Evolutionary conservation across 2,888 invertebrate species (phyloP).

Genomic region (Anorthoa munda): DNA sequence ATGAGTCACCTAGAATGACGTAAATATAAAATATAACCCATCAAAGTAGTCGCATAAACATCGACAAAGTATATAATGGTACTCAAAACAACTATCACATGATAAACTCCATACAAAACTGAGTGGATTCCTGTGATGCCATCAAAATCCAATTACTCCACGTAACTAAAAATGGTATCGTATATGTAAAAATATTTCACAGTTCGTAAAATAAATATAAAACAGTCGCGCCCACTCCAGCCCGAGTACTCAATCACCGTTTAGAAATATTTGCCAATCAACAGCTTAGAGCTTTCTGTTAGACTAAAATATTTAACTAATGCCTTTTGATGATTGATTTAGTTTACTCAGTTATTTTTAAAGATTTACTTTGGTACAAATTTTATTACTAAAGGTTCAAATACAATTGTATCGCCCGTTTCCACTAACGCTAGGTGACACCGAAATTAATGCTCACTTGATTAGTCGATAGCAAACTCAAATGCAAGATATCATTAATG

Average conservation of each 20-base stretch:
- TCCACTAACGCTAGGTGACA: too few species aligned
- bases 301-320: conserved; percentile 45
- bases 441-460: not conserved
- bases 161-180: conserved; percentile 19
- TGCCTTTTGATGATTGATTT: conserved; percentile 52
- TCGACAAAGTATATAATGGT: not conserved
- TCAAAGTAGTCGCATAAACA: not conserved
- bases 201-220: conserved; percentile 31
- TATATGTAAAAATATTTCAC: not conserved
- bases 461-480: not conserved
- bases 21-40: too few species aligned
- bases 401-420: not conserved
- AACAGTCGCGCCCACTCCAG: conserved; percentile 3
- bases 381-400: not conserved
- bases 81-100: not conserved
- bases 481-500: too few species aligned
- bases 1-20: not conserved
- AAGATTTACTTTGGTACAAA: not conserved
- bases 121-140: not conserved
- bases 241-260: conserved; percentile 53
- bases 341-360: conserved; percentile 18
- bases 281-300: conserved; percentile 24
- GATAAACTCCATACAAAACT: conserved; percentile 9
- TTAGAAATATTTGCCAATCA: conserved; percentile 56
- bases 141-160: conserved; percentile 6